These are phyloP conservation scores for Clarias pachynema DNA, from an alignment of 2,797 vertebrate genomes.

Conservation along the genomic window DNA sequence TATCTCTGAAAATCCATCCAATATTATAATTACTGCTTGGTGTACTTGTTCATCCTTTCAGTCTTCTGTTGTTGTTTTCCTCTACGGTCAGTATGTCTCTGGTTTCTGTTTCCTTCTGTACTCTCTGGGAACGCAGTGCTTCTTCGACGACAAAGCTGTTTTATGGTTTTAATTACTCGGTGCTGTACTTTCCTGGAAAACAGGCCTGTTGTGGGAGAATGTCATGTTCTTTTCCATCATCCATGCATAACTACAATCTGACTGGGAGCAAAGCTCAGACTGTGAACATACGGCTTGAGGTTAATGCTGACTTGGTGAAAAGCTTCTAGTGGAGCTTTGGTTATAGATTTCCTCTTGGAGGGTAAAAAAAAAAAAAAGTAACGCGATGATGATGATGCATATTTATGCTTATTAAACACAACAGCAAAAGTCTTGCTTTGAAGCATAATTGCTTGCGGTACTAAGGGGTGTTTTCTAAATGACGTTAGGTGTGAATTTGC, in stretches of 20 bases:
- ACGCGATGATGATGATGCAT: background rate
- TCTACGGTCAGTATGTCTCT: background rate
- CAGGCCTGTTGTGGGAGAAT: slow-evolving; percentile 4
- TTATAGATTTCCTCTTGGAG: slow-evolving; percentile 1
- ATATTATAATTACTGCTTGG: no score
- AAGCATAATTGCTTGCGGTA: background rate
- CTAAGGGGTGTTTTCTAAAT: background rate
- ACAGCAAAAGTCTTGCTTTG: background rate
- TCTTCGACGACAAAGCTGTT: slow-evolving; percentile 7
- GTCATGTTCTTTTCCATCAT: slow-evolving; percentile 22
- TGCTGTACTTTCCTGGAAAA: background rate
- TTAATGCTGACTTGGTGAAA: background rate
- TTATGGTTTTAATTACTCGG: slow-evolving; percentile 2
- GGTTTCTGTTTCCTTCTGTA: background rate
- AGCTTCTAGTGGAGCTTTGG: background rate
- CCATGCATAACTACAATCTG: background rate
- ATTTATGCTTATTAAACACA: background rate
- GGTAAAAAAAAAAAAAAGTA: background rate
- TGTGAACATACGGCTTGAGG: background rate
- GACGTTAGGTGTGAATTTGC: background rate
- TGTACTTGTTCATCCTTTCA: background rate
- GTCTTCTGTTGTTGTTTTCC: background rate
- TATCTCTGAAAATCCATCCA: background rate
- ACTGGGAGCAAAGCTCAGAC: background rate
- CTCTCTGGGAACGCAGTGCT: background rate